phyloP scores from a whole-genome alignment of 2,888 invertebrate genomes.

The Cheilosia variabilis region DNA sequence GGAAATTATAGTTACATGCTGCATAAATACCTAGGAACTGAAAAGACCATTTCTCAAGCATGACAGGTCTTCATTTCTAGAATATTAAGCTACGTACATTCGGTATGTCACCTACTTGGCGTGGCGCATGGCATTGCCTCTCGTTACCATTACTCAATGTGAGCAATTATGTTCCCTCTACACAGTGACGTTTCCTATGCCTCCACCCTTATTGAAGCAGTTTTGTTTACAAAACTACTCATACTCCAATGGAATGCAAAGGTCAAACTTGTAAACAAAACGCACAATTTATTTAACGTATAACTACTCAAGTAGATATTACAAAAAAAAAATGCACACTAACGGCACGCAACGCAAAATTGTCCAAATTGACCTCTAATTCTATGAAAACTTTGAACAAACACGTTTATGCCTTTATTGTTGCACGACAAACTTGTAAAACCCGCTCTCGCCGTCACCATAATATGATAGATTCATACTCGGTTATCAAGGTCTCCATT shows the following conservation, averaged over 20 bases:
- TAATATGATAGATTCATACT: constrained; percentile 22
- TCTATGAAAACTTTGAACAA: constrained; percentile 44
- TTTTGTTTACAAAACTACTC: background rate
- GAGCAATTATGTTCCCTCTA: too few species aligned
- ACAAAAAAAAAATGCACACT: constrained; percentile 5
- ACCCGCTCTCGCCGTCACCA: constrained; percentile 23
- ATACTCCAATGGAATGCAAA: background rate
- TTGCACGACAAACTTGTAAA: constrained; percentile 51
- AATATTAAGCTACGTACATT: too few species aligned
- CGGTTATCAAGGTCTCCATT: constrained; percentile 47
- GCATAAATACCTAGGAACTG: too few species aligned
- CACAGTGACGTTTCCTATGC: background rate
- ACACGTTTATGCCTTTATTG: constrained; percentile 30
- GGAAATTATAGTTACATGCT: too few species aligned
- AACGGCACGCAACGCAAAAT: constrained; percentile 23
- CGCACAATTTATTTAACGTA: background rate
- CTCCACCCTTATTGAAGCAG: background rate
- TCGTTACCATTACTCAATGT: too few species aligned
- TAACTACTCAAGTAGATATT: background rate
- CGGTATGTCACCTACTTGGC: too few species aligned
- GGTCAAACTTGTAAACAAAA: background rate
- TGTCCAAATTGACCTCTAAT: constrained; percentile 47
- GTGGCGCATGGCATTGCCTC: too few species aligned
- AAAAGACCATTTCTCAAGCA: too few species aligned
- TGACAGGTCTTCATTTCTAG: too few species aligned